Base-by-base conservation (phyloP, 2,113 vertebrate species). In the Heterotilapia buettikoferi region DNA sequence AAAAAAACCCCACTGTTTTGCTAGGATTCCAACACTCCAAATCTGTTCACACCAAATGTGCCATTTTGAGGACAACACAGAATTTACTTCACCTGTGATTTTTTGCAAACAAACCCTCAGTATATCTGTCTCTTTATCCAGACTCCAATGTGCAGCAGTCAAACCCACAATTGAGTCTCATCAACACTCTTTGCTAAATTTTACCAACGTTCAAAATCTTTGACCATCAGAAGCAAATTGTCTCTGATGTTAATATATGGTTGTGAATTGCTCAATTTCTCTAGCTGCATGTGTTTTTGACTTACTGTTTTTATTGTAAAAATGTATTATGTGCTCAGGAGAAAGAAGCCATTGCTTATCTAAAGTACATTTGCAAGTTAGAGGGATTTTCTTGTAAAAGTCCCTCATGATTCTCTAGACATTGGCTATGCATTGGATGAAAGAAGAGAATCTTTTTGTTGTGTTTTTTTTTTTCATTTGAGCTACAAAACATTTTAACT, bases 341-440 rank as follows among this genome's bases (percentile, higher is more conserved):
- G 40, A 0, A 73, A 73, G 38, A 45, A 45, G 21, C 13, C 38
- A 45, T 18, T 73, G 3, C 40, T 73, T 43, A 45, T 26, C 40
- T 73, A 45, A 73, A 45, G 38, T 73, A 43, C 66, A 71, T 68
- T 68, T 68, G 63, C 63, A 68, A 21, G 33, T 68, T 40, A 66
- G 33, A 68, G 63, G 19, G 11, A 68, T 66, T 68, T 68, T 68
- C 19, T 38, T 68, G 1, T 13, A 68, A 38, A 38, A 6, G 29
- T 38, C 57, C 9, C 0, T 66, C 18, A n/a, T 66, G 61, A n/a
- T 66, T n/a, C 31, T 66, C 31, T 66, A 66, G 63, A 21, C 6
- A 3, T 43, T 43, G 6, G 7, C 36, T 71, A 24, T 71, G 36
- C 63, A 71, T 1, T 71, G 36, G n/a, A 71, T 43, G 38, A 43